Percentiles rank a stretch among this genome's conserved stretches.
These are phyloP conservation scores for Villa cingulata DNA, from an alignment of 2,888 invertebrate species.

Conservation along the genomic window DNA sequence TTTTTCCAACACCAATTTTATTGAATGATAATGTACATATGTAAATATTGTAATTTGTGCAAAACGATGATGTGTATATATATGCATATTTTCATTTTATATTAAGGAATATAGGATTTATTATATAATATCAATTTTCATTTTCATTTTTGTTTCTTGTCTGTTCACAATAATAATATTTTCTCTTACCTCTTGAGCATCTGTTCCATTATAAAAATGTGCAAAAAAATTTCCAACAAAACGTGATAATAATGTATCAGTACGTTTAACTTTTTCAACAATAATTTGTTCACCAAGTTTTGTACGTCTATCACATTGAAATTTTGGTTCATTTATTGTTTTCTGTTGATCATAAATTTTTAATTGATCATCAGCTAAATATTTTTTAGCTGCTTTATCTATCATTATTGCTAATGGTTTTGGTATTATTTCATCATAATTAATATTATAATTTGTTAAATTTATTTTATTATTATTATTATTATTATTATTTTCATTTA, in stretches of 20 bases:
- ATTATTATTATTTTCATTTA: background rate
- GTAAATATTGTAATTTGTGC: no score
- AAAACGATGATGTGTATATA: no score
- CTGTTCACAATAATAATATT: no score
- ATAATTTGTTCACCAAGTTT: conserved; percentile 29
- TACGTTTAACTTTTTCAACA: conserved; percentile 33
- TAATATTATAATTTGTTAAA: background rate
- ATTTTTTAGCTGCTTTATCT: background rate
- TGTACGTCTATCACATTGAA: conserved; percentile 24
- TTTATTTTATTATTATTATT: background rate
- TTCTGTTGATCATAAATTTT: conserved; percentile 14
- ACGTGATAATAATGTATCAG: conserved; percentile 35
- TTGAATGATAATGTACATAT: no score
- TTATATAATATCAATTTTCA: no score
- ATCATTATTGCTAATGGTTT: background rate
- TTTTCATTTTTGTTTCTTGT: no score
- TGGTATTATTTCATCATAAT: background rate
- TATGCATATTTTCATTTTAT: no score
- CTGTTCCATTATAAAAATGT: conserved; percentile 36
- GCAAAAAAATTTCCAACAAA: conserved; percentile 37
- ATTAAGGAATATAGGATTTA: no score
- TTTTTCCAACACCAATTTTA: no score
- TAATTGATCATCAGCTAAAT: background rate
- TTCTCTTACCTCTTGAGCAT: conserved; percentile 35
- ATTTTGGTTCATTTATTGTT: conserved; percentile 18